phyloP scores from a whole-genome alignment of 2,888 invertebrate genomes.

The Calliopum simillimum region DNA sequence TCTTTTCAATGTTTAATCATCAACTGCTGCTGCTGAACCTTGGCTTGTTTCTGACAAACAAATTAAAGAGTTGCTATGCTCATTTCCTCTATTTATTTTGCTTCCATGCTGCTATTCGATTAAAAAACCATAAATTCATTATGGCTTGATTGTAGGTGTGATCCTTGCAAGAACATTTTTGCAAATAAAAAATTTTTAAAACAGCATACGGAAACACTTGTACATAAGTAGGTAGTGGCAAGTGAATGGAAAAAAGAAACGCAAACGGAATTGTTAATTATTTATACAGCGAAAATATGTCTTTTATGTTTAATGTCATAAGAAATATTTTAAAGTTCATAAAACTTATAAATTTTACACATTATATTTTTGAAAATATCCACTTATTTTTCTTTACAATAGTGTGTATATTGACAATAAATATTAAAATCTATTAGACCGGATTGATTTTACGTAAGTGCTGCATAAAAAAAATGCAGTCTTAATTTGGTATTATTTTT shows the following conservation, averaged over 20 bases:
- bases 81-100: too few relatives aligned
- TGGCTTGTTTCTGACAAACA: too few relatives aligned
- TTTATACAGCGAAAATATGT: not conserved
- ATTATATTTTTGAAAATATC: constrained; percentile 21
- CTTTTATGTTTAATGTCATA: not conserved
- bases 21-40: too few relatives aligned
- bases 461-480: constrained; percentile 23
- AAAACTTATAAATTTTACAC: constrained; percentile 5
- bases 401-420: not conserved
- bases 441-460: not conserved
- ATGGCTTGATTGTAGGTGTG: constrained; percentile 44
- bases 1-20: too few relatives aligned
- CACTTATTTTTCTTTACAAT: not conserved
- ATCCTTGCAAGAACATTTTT: constrained; percentile 43
- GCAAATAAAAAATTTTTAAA: constrained; percentile 43
- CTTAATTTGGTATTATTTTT: constrained; percentile 3
- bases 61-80: too few relatives aligned
- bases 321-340: constrained; percentile 8
- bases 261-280: not conserved
- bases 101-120: too few relatives aligned
- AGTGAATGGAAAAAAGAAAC: constrained; percentile 2
- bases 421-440: not conserved
- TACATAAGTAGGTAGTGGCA: constrained; percentile 36
- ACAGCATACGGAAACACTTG: constrained; percentile 42
- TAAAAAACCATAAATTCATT: too few relatives aligned